Base-by-base conservation (phyloP, 2,113 vertebrate genomes). In the Pterocles orientalis region DNA sequence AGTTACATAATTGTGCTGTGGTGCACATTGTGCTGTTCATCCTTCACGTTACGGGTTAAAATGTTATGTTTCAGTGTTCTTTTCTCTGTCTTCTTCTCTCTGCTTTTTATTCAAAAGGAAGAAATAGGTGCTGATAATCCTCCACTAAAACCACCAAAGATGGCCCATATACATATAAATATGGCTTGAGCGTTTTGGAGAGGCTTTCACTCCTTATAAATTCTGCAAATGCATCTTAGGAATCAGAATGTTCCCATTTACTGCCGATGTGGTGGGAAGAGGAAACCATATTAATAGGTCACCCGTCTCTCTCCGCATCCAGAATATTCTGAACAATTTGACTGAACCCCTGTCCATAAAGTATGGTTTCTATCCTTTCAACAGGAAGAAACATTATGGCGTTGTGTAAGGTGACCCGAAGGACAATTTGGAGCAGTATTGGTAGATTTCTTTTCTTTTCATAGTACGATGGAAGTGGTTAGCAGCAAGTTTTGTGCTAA, bases 151-250 rank as follows among this genome's bases (percentile, higher is more conserved):
- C 69, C 36, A 10, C 77, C 80, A 53, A 28, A 50, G 88, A 31
- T 95, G 95, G 83, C 95, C 88, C 77, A 88, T 54, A 72, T 93
- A 12, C 54, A 45, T 72, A 76, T 20, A 82, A 92, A 95, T 51
- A 48, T 1, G 28, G 48, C 45, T 93, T 39, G 65, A 34, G 43
- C 4, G 0, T 69, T 92, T 79, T 85, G 57, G 88, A 48, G 86
- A 86, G 53, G 60, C 64, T 89, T 77, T 23, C 18, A 3, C 76
- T 94, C 29, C 54, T 86, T 58, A 57, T 21, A 50, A 41, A 81
- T 82, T 76, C 88, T 91, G 80, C 70, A 86, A 71, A 61, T 50
- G 91, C 83, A 84, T 68, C 23, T 68, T 50, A 36, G 61, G 45
- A 91, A 25, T 82, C 88, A 33, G 58, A 53, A 47, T 0, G 45